These are phyloP conservation scores for Diacarnus erythraeanus DNA, from an alignment of 37 sponge, comb jelly and placozoan species.

Conservation along the genomic window DNA sequence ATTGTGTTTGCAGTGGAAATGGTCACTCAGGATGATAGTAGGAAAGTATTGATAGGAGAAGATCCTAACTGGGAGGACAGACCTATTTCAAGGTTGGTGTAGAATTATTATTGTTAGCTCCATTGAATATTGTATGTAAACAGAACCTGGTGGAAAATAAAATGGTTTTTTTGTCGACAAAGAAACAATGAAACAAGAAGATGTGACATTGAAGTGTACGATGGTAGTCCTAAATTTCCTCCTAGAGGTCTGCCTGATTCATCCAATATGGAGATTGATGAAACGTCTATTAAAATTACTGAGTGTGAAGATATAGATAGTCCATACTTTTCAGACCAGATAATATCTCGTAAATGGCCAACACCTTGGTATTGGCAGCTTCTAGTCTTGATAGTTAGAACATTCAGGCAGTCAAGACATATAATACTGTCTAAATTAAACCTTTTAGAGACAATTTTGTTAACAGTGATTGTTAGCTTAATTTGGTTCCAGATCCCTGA, in stretches of 20 bases:
- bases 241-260: background rate
- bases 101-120: background rate
- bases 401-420: conserved; percentile 47
- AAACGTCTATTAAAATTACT: background rate
- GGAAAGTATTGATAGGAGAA: conserved; percentile 52
- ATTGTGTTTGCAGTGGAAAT: conserved; percentile 61
- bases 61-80: conserved; percentile 22
- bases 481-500: conserved; percentile 75
- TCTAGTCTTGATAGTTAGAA: conserved; percentile 47
- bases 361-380: conserved; percentile 67
- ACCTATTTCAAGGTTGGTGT: background rate
- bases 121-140: background rate
- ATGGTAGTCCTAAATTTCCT: background rate
- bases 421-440: conserved; percentile 33
- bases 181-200: background rate
- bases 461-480: conserved; percentile 34
- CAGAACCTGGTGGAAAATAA: background rate
- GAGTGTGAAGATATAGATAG: background rate
- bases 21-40: conserved; percentile 43
- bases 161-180: background rate
- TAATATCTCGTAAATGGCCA: conserved; percentile 46
- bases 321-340: background rate
- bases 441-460: conserved; percentile 17
- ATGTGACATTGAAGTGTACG: conserved; percentile 10
- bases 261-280: background rate